Conservation (phyloP, 1,140 invertebrate species). For the Leptoteleia sp. region DNA sequence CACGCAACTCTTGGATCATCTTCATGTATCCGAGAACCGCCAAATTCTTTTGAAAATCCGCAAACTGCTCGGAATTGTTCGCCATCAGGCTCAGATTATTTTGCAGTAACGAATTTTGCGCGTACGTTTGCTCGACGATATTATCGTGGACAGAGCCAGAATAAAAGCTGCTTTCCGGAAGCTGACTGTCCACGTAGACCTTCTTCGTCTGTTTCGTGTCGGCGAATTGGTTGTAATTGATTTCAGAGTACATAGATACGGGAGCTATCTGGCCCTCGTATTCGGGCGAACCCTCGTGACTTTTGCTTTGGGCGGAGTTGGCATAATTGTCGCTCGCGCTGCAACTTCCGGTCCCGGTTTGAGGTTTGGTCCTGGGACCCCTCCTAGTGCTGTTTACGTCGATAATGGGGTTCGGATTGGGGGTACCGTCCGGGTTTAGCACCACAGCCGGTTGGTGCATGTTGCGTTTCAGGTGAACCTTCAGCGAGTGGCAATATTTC, state of each 20-base stretch:
- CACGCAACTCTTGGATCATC: constrained; percentile 16
- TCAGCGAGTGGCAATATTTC: constrained; percentile 99
- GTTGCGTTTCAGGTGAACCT: constrained; percentile 94
- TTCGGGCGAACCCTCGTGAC: not conserved
- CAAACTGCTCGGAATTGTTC: constrained; percentile 1
- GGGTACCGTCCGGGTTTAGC: constrained; percentile 92
- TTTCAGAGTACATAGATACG: constrained; percentile 14
- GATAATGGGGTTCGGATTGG: constrained; percentile 92
- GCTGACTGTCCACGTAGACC: constrained; percentile 7
- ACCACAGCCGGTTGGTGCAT: constrained; percentile 92
- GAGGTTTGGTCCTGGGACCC: constrained; percentile 88
- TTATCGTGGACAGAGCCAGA: not conserved
- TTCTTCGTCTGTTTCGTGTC: not conserved
- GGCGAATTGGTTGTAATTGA: constrained; percentile 2
- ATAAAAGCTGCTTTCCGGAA: not conserved
- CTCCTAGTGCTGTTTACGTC: constrained; percentile 94
- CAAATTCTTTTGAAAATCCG: constrained; percentile 24
- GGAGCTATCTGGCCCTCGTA: constrained; percentile 4
- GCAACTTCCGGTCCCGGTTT: constrained; percentile 51
- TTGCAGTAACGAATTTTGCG: not conserved
- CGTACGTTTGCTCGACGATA: constrained; percentile 6
- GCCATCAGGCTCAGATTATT: constrained; percentile 2
- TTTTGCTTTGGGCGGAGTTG: not conserved
- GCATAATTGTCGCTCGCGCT: constrained; percentile 12
- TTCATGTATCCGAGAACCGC: constrained; percentile 28